Evolutionary conservation across 1,140 invertebrate genomes (phyloP), one percentile per base, ranked within the genome.

Genomic region (Rhynchophorus ferrugineus): DNA sequence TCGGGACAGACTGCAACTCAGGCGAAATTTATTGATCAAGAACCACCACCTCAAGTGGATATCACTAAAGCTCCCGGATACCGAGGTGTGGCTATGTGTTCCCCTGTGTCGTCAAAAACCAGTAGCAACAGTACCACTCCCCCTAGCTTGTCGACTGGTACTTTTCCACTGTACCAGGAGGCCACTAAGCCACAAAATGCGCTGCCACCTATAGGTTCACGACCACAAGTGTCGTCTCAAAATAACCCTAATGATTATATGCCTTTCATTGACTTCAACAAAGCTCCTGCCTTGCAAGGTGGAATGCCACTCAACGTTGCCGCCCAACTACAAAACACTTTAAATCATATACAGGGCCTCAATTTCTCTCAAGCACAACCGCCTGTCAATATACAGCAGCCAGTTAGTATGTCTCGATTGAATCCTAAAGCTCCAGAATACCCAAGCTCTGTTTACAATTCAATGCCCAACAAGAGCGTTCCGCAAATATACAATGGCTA

Each of bases 371-470:
- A 74, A 41, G 66, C 67, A 8, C 71, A 71, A 11, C 53, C 43
- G 22, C 42, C 45, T 49, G 44, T 48, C 46, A 58, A 49, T 47
- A 49, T 14, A 36, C 54, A 57, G 34, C 61, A 59, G 39, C 56
- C 47, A 42, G 75, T 78, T 54, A 75, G 71, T 57, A 81, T 82
- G 72, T 91, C 87, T 24, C 77, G 87, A 42, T 75, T 93, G 42
- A 93, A 93, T 73, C 89, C 89, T 1, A 82, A 89, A 62, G 89
- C 90, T 14, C 88, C 89, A 1, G 88, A 91, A 70, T 93, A 92
- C 65, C 79, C 79, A 0, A 75, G 74, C 42, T 72, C 73, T 8
- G 48, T 75, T 3, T 76, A 75, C 52, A 67, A 73, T 36, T 70
- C 67, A 14, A 74, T 65, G 60, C 52, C 72, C 69, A 54, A 67